Evolutionary conservation across 2,888 invertebrate species (phyloP).

Genomic region (Mythimna lalbum): DNA sequence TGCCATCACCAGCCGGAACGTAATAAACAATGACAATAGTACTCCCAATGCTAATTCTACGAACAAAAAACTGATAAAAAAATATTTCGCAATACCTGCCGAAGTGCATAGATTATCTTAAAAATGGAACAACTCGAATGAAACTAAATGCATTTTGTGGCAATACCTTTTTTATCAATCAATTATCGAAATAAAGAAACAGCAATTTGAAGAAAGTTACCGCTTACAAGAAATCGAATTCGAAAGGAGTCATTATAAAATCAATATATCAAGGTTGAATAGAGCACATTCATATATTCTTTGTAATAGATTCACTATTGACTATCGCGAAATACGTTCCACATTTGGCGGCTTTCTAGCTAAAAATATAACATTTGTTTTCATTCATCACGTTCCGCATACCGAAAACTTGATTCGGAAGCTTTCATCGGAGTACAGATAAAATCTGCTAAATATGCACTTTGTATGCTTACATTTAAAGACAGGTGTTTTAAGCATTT

Average conservation of each 20-base stretch:
- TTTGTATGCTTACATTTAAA: constrained; percentile 15
- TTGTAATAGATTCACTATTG: constrained; percentile 15
- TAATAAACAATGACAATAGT: constrained; percentile 36
- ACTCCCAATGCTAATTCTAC: constrained; percentile 2
- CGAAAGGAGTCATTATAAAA: constrained; percentile 28
- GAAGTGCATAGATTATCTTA: constrained; percentile 3
- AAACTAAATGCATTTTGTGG: constrained; percentile 7
- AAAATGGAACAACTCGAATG: constrained; percentile 12
- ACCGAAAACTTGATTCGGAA: constrained; percentile 11
- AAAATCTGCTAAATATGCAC: constrained; percentile 10
- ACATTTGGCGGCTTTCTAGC: constrained; percentile 32
- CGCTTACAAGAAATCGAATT: not conserved
- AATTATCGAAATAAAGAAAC: not conserved
- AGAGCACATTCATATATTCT: constrained; percentile 27
- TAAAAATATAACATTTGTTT: constrained; percentile 38
- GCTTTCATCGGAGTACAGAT: constrained; percentile 8
- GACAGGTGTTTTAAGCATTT: constrained; percentile 14
- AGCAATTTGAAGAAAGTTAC: constrained; percentile 4
- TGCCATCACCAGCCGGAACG: constrained; percentile 30
- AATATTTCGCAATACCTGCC: constrained; percentile 15
- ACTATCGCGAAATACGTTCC: constrained; percentile 15
- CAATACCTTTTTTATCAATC: constrained; percentile 1
- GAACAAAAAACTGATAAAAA: constrained; percentile 31
- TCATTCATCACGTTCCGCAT: constrained; percentile 32
- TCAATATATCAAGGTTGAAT: constrained; percentile 18